phyloP scores from a whole-genome alignment of 1,140 invertebrate species.

The Sesamia nonagrioides region DNA sequence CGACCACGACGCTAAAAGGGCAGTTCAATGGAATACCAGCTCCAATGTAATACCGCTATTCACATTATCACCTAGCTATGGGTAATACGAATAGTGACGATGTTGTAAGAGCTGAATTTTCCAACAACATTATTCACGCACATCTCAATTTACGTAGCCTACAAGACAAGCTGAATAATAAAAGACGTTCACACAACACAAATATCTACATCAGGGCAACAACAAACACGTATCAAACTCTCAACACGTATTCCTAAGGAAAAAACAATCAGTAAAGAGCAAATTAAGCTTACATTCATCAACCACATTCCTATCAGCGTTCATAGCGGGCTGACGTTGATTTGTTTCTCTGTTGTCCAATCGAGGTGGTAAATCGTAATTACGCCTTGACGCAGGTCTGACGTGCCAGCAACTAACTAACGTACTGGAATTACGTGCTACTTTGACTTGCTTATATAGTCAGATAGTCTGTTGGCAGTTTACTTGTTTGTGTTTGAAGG shows the following conservation, averaged over 20 bases:
- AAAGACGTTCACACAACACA: not conserved
- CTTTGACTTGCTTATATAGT: not conserved
- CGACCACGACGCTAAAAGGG: too few species aligned
- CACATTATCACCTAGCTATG: too few species aligned
- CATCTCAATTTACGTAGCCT: too few species aligned
- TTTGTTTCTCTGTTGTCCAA: constrained; percentile 55
- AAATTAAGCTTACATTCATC: constrained; percentile 34
- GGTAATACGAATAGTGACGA: too few species aligned
- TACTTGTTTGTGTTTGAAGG: constrained; percentile 5
- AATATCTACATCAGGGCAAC: not conserved
- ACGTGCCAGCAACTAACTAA: constrained; percentile 43
- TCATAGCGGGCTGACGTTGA: constrained; percentile 51
- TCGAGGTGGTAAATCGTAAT: constrained; percentile 59
- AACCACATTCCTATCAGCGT: constrained; percentile 29
- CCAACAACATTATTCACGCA: too few species aligned
- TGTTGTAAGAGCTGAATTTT: too few species aligned
- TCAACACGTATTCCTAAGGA: constrained; percentile 12
- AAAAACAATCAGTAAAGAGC: constrained; percentile 45
- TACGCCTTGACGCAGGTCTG: constrained; percentile 59
- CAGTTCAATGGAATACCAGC: too few species aligned
- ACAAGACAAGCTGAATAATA: not conserved
- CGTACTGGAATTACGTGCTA: constrained; percentile 32
- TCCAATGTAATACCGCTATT: too few species aligned
- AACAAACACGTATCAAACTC: constrained; percentile 5
- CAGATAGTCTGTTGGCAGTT: constrained; percentile 10